A percentile compares a stretch with the other conserved stretches of the same genome.
Evolutionary conservation across 2,797 vertebrate species (phyloP).

Genomic region (Cercopithecus hamlyni): DNA sequence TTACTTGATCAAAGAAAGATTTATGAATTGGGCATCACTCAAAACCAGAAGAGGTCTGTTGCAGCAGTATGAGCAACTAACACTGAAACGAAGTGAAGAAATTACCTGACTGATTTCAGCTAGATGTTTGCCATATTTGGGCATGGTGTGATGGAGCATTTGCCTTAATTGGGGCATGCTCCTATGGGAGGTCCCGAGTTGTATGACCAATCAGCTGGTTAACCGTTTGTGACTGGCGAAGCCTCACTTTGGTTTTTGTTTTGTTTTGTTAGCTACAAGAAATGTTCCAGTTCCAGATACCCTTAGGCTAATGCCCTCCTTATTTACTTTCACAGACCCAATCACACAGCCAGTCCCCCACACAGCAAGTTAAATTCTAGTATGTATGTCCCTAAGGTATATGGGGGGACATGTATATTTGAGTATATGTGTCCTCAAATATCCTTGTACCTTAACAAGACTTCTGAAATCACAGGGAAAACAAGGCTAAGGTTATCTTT

Average conservation of each 20-base stretch:
- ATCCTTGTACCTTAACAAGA: neutral
- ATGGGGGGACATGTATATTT: no score
- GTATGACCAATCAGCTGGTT: neutral
- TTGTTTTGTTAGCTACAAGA: neutral
- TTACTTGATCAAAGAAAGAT: neutral
- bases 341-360: neutral
- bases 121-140: neutral
- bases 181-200: neutral
- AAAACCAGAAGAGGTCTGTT: neutral
- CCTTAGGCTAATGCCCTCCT: neutral
- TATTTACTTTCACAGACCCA: neutral
- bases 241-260: neutral
- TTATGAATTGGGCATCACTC: neutral
- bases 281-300: neutral
- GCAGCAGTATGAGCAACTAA: neutral
- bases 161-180: neutral
- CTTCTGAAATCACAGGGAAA: neutral
- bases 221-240: neutral
- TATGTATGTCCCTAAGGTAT: neutral
- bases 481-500: neutral
- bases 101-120: neutral
- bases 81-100: neutral
- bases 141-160: neutral
- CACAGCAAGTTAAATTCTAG: neutral
- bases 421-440: neutral